Base-by-base conservation (phyloP, 2,113 vertebrate species). In the Caranx ignobilis region DNA sequence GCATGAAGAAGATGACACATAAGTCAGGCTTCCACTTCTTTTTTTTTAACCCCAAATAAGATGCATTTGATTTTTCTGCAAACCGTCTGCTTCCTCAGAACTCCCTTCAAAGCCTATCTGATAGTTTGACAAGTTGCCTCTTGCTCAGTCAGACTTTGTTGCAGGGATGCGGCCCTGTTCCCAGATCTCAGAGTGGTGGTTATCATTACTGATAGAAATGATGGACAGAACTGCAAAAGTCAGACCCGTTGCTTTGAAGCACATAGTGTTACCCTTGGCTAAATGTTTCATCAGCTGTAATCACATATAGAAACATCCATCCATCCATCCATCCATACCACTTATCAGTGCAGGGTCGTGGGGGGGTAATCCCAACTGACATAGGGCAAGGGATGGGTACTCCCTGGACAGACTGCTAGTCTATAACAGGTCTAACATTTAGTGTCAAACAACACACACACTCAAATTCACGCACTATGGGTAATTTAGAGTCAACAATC, bases 251-350 rank as follows among this genome's bases (percentile, higher is more conserved):
- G 16, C 18, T 18, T 21, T 31, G 6, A 32, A 47, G 31, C 48
- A 16, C 56, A 50, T 55, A 73, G 37, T 57, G 7, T 61, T 65
- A 35, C 43, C 41, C 66, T 67, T 11, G 37, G 16, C 21, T 47
- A 69, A 75, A 47, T 64, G 60, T 69, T 75, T 62, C 11, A 71
- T 6, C 11, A 48, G 62, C 31, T 59, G 37, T 10, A 59, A 57
- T 82, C 64, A 79, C 19, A 35, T 65, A 54, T n/a, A 59, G 67
- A 79, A 60, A 62, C 19, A 77, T 77, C 26, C 26, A 26, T 26
- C 26, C 26, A 26, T 26, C 26, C 26, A 26, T 26, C 26, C 26
- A 26, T 26, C 26, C 26, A 26, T 26, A 26, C 26, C 26, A 26
- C 26, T 26, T 26, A 26, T 26, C 26, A 26, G 26, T 26, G 26